Conservation (phyloP, 2,888 invertebrate genomes). For the Caenorhabditis auriculariae region DNA sequence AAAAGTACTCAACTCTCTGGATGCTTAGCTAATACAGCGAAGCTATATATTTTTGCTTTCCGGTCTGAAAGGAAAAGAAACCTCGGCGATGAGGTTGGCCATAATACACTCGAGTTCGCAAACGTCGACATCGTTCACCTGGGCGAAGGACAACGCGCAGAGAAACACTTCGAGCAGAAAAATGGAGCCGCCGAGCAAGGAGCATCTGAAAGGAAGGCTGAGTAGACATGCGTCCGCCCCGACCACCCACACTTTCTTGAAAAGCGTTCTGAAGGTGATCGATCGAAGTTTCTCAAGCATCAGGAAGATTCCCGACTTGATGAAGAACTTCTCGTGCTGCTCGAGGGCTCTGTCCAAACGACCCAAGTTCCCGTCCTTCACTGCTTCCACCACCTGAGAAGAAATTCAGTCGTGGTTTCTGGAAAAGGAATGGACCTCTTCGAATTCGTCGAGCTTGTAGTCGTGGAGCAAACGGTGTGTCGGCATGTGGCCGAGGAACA, state of each 20-base stretch:
- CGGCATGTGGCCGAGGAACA: slow-evolving; percentile 95
- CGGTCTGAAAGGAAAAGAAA: too few relatives aligned
- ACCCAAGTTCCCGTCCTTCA: slow-evolving; percentile 77
- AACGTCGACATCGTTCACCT: slow-evolving; percentile 80
- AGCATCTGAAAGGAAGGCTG: slow-evolving; percentile 58
- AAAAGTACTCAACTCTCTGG: too few relatives aligned
- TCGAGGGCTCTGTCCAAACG: slow-evolving; percentile 65
- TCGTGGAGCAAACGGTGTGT: slow-evolving; percentile 78
- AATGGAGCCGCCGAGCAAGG: slow-evolving; percentile 74
- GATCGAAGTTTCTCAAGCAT: slow-evolving; percentile 94
- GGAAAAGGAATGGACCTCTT: slow-evolving; percentile 73
- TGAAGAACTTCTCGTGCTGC: slow-evolving; percentile 86
- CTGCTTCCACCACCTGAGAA: slow-evolving; percentile 40
- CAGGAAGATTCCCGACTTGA: slow-evolving; percentile 92
- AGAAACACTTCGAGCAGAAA: slow-evolving; percentile 83
- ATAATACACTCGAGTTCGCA: slow-evolving; percentile 95
- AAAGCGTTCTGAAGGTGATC: slow-evolving; percentile 90
- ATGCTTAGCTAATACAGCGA: too few relatives aligned
- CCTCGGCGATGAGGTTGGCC: slow-evolving; percentile 89
- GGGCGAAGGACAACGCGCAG: slow-evolving; percentile 79
- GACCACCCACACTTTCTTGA: slow-evolving; percentile 78
- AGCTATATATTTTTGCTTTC: too few relatives aligned
- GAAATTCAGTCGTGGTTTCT: neutral
- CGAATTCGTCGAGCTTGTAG: slow-evolving; percentile 86
- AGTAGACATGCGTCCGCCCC: slow-evolving; percentile 1